Conservation (phyloP, 2,797 vertebrate species). For the Muscicapa striata region DNA sequence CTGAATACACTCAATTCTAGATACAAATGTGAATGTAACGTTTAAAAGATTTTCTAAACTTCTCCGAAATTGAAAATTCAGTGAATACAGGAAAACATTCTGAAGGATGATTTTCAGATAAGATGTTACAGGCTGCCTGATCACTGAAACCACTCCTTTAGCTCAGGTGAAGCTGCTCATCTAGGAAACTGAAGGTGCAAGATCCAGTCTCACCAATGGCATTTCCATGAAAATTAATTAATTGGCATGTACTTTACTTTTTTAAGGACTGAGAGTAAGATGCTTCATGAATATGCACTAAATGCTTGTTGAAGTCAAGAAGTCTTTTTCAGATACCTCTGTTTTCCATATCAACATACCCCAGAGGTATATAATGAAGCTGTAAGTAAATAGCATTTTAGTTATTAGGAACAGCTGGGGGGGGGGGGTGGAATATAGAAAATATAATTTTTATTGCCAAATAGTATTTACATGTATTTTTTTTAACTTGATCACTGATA, state of each 20-base stretch:
- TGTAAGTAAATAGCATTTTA: background rate
- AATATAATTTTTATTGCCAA: background rate
- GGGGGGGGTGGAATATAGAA: background rate
- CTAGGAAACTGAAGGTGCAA: background rate
- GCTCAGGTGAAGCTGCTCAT: background rate
- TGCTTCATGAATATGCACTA: conserved; percentile 64
- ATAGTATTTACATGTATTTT: background rate
- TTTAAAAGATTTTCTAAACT: background rate
- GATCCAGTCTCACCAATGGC: conserved; percentile 49
- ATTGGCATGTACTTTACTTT: conserved; percentile 54
- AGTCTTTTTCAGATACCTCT: background rate
- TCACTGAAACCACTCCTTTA: conserved; percentile 42
- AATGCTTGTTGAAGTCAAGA: conserved; percentile 40
- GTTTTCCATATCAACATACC: background rate
- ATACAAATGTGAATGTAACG: background rate
- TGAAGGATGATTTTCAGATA: conserved; percentile 36
- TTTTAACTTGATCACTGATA: background rate
- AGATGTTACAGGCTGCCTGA: conserved; percentile 19
- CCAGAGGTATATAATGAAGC: background rate
- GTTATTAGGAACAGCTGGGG: background rate
- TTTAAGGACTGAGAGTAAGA: conserved; percentile 59
- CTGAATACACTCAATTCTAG: background rate
- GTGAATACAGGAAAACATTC: background rate
- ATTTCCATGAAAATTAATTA: conserved; percentile 67
- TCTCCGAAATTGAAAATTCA: background rate